Conservation (phyloP, 1,140 invertebrate genomes). For the Cardiocondyla obscurior region DNA sequence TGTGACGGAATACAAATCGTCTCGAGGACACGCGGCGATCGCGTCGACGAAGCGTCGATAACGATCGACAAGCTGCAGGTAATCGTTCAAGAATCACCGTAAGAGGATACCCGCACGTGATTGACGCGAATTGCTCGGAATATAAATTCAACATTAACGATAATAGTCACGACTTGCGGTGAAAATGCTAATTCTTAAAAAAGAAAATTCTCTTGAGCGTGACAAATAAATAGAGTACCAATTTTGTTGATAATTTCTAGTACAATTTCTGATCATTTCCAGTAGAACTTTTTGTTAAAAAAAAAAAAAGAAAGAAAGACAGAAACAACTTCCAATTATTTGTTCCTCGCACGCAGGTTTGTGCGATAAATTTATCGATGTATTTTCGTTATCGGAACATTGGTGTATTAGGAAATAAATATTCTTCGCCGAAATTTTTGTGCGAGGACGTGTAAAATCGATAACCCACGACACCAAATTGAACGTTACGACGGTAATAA, state of each 20-base stretch:
- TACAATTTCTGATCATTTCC: background rate
- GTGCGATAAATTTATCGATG: background rate
- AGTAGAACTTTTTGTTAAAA: background rate
- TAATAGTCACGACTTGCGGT: background rate
- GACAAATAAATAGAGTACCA: background rate
- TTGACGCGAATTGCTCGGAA: conserved; percentile 42
- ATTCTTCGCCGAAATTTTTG: conserved; percentile 7
- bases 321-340: background rate
- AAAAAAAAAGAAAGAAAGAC: too few species aligned
- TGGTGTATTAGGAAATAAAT: background rate
- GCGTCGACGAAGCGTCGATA: conserved; percentile 23
- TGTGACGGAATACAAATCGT: conserved; percentile 47
- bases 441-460: conserved; percentile 40
- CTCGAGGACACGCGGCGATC: conserved; percentile 28
- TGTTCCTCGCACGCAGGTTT: too few species aligned
- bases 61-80: conserved; percentile 43
- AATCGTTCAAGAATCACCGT: conserved; percentile 39
- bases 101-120: conserved; percentile 32
- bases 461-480: conserved; percentile 43
- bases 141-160: conserved; percentile 38
- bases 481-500: conserved; percentile 38
- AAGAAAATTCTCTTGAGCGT: background rate
- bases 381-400: background rate
- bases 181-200: conserved; percentile 9
- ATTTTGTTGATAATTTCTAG: background rate